phyloP scores from a whole-genome alignment of 2,113 vertebrate species.

The Bombycilla garrulus region DNA sequence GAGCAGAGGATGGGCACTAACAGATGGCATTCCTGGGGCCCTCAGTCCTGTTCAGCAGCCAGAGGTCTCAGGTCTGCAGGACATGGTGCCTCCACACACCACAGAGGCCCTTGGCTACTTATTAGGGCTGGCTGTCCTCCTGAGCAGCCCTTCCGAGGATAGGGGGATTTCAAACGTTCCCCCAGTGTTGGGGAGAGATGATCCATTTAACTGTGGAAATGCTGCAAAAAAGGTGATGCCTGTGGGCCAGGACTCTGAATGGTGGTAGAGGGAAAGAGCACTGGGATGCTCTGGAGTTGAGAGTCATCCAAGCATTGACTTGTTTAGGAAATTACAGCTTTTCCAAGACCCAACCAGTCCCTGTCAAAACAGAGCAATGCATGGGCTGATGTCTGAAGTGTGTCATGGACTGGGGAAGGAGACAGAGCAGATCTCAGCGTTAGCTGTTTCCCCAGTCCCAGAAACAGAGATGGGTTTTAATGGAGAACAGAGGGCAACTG shows the following conservation, averaged over 20 bases:
- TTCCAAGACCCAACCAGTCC: not conserved
- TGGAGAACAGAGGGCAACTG: not conserved
- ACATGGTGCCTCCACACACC: not conserved
- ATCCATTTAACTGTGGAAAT: not conserved
- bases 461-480: not conserved
- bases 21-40: not conserved
- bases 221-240: not conserved
- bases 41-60: rapidly evolving
- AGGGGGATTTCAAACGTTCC: not conserved
- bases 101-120: not conserved
- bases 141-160: not conserved
- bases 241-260: not conserved
- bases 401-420: not conserved
- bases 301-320: not conserved
- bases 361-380: not conserved
- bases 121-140: not conserved
- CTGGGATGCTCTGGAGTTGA: not conserved
- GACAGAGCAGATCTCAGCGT: not conserved
- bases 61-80: not conserved
- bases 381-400: not conserved
- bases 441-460: not conserved
- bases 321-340: not conserved
- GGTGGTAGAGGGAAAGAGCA: not conserved
- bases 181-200: not conserved
- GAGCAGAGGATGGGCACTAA: not conserved